Base-by-base conservation (phyloP, 2,888 invertebrate species). In the Scaptomyza parva region DNA sequence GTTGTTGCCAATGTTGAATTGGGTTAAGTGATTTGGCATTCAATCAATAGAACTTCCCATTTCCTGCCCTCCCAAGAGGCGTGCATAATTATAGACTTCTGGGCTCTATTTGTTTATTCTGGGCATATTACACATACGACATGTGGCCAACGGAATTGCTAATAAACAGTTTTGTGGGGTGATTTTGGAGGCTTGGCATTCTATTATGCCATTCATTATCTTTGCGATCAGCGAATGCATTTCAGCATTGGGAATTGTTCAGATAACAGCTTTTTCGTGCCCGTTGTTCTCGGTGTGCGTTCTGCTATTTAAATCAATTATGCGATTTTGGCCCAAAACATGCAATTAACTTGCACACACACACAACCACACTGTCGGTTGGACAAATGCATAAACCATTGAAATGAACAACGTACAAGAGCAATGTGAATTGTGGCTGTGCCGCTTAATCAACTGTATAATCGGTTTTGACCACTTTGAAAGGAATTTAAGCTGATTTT, bases 21-120 rank as follows among this genome's bases (percentile, higher is more conserved):
- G 84, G 86, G 86, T 84, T 82, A 86, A 82, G 82, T 86, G 78
- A 80, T 72, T 81, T 86, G 86, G 70, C 72, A 69, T 84, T 84
- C 81, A 70, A 80, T 82, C 84, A 84, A 77, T 69, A 55, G 60
- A 20, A 20, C 24, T 52, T 52, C 7, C 22, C 6, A 0, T 14
- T 3, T 1, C n/a, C 30, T 12, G 8, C n/a, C 9, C 9, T 22
- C 28, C 14, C 39, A 61, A 63, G 5, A 41, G 62, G 75, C 55
- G 67, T 57, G 33, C 65, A 81, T 76, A 86, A 86, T 81, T 86
- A 73, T 60, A 55, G 62, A 50, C 55, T 66, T 48, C 48, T 24
- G 39, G 52, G 11, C 57, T 54, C 61, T 65, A 65, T 76, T 86
- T 73, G 84, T 63, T 61, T 69, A 61, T 72, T 55, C 60, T 58